Evolutionary conservation across 2,888 invertebrate genomes (phyloP), one percentile per base, ranked within the genome.

Genomic region (Thalpophila matura): DNA sequence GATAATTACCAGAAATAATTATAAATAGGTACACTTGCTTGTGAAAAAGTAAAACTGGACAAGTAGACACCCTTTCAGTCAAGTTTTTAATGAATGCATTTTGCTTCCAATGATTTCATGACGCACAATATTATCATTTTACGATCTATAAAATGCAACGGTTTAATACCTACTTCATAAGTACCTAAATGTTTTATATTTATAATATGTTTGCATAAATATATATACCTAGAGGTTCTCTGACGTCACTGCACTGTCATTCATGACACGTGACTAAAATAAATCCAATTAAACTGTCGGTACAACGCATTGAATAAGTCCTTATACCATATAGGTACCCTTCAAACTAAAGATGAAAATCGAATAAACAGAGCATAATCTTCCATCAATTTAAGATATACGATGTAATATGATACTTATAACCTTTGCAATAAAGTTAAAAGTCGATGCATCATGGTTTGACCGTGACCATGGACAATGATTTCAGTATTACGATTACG

Each of bases 391-490:
- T 26, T 1, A 42, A 35, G 24, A 14, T 29, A 18, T 10, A 35
- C n/a, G 16, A 29, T 37, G 12, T 4, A 59, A 14, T 43, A 26
- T 37, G 29, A 14, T 9, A 29, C 33, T 27, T 42, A 51, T 1
- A 3, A 0, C 26, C 5, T 26, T 35, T 12, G 2, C 3, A 22
- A 38, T 46, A 64, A 37, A 18, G 55, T 54, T 29, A 3, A 42
- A 33, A 51, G 37, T 56, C 40, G 10, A 33, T 31, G 2, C 42
- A 16, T 7, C 6, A 16, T 7, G 7, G 4, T 24, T 37, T 42
- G 45, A 46, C 46, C 57, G 31, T 61, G 72, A 42, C 60, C 60
- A 60, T 64, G 35, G 54, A 3, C 42, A 68, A 64, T 9, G 27
- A 27, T 51, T 47, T 62, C 33, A 37, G 31, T 40, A 27, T 61